Base-by-base conservation (phyloP, 2,888 invertebrate genomes). In the Phaedon cochleariae region DNA sequence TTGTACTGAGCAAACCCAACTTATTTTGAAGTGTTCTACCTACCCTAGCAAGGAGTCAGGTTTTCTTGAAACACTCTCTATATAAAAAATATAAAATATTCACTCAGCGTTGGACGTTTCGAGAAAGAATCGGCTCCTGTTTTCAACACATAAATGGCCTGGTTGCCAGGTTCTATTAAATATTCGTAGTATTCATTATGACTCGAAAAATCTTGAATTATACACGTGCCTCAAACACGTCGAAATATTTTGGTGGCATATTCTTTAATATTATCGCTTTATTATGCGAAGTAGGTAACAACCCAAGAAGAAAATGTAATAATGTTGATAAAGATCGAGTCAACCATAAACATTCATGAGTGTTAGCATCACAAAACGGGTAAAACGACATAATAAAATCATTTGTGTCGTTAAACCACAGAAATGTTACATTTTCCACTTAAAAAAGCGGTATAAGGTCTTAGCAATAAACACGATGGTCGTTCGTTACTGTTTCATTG, bases 341-440 rank as follows among this genome's bases (percentile, higher is more conserved):
- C 54, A 55, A 66, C 41, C 54, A 58, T 51, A 18, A 54, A 22
- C 59, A 62, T 62, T 62, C 53, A 53, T 51, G 37, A 57, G 62
- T 64, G 67, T 62, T 62, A 59, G 51, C 59, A 64, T 62, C 62
- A 52, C 62, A 59, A 65, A 70, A 73, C 73, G 64, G 71, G 72
- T 72, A 69, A 68, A 69, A 71, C 71, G 60, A 71, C 71, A 68
- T 71, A 70, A 73, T 70, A 72, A 68, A 74, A 73, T 73, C 64
- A 66, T 74, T 74, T 74, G 68, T 62, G 71, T 73, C 69, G 73
- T 72, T 68, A 68, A 69, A 65, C 64, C 68, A 17, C 51, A 61
- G 57, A 57, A 64, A 64, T 49, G 49, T 51, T 34, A 65, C 58
- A 59, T 45, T 57, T 59, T 52, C 59, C 17, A 54, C 59, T 59